These are phyloP conservation scores for Chrysina gloriosa DNA, from an alignment of 2,888 invertebrate species.

Conservation along the genomic window DNA sequence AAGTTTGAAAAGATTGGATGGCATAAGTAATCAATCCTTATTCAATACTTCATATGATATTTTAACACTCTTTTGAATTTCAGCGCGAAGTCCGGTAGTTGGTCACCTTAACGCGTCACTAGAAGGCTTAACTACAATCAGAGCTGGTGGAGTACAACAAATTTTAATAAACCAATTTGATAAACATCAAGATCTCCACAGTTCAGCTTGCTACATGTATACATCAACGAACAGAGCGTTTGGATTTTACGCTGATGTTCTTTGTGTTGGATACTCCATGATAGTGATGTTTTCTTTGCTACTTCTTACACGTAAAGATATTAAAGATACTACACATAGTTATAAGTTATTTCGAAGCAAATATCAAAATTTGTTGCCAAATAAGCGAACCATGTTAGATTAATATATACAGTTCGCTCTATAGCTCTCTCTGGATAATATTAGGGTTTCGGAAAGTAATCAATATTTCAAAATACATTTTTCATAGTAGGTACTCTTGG, in stretches of 20 bases:
- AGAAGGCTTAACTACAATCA: slow-evolving; percentile 60
- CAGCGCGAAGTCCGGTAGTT: slow-evolving; percentile 61
- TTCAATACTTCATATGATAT: too few relatives aligned
- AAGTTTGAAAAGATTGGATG: slow-evolving; percentile 78
- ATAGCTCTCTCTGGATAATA: too few relatives aligned
- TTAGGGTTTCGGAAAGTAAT: too few relatives aligned
- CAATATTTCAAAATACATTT: too few relatives aligned
- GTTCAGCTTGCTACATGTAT: slow-evolving; percentile 59
- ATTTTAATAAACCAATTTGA: slow-evolving; percentile 59
- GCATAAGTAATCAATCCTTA: slow-evolving; percentile 55
- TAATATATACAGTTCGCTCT: too few relatives aligned
- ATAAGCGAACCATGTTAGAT: too few relatives aligned
- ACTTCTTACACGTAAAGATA: slow-evolving; percentile 46
- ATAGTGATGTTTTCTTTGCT: slow-evolving; percentile 50
- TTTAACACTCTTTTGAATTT: not conserved
- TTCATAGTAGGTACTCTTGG: too few relatives aligned
- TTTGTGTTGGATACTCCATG: slow-evolving; percentile 49
- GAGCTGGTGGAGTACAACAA: slow-evolving; percentile 57
- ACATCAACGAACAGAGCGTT: slow-evolving; percentile 55
- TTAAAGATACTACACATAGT: not conserved
- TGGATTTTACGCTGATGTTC: slow-evolving; percentile 56
- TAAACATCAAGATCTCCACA: slow-evolving; percentile 59
- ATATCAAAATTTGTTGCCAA: too few relatives aligned
- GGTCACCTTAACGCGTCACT: slow-evolving; percentile 61
- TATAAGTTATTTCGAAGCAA: not conserved